Evolutionary conservation across 1,140 invertebrate species (phyloP), one percentile per base, ranked within the genome.

Genomic region (Heliconius melpomene): DNA sequence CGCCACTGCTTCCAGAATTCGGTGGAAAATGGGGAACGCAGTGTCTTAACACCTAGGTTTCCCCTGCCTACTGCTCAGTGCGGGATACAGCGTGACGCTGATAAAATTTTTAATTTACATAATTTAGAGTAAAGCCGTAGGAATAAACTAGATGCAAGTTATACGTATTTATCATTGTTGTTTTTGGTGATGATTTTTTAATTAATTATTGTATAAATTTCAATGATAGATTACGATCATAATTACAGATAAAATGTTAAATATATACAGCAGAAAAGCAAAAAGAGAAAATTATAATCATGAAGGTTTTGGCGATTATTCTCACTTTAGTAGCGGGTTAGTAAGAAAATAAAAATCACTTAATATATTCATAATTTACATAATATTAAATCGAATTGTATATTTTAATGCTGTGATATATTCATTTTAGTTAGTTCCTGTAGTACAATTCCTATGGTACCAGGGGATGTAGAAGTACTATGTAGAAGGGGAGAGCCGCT

Each of bases 391-490:
- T 20, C 7, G 50, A 18, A 52, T 20, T 18, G 18, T 20, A 52
- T 52, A 7, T 52, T 20, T 20, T 20, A 52, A 18, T 52, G 18
- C 7, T 52, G n/a, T n/a, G 2, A 23, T 57, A 20, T 52, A n/a
- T 3, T 23, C 2, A 26, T 66, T 66, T 66, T 46, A 93, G 91
- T 89, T 26, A 87, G 86, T 79, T 75, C 82, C 73, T 78, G 86
- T 23, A 75, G 60, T 36, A 80, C 83, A 2, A 85, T 88, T 40
- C 86, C 87, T 8, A 3, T 71, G 6, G 52, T 88, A 7, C 90
- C 91, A 38, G 87, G 89, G 60, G 89, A 93, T 60, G n/a, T n/a
- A n/a, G n/a, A n/a, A n/a, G n/a, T n/a, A 90, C 80, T 93, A 93
- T 80, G 86, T 91, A 18, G 90, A 92, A 77, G 89, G 90, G 5